Percentiles rank a stretch among this genome's conserved stretches.
Evolutionary conservation across 2,888 invertebrate genomes (phyloP).

Genomic region (Molorchus minor): DNA sequence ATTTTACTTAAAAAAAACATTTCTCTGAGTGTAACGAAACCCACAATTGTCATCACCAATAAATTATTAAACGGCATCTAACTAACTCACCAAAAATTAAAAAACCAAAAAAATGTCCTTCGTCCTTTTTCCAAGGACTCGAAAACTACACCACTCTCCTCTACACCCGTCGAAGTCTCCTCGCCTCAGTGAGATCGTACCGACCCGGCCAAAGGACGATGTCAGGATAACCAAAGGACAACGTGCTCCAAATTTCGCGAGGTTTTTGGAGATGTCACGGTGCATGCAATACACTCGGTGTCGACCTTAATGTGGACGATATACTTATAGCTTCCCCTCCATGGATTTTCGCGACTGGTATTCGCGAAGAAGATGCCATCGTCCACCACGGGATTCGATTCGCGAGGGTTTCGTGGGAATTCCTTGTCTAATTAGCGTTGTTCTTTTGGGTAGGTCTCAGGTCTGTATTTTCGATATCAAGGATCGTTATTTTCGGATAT

Average conservation of each 20-base stretch:
- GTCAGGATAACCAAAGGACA: neutral
- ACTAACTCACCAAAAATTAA: no score
- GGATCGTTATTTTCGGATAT: no score
- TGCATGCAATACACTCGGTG: slow-evolving; percentile 50
- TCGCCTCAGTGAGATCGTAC: neutral
- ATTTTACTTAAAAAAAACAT: no score
- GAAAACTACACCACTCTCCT: slow-evolving; percentile 22
- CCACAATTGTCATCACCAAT: no score
- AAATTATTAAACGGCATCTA: no score
- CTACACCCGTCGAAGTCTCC: slow-evolving; percentile 28
- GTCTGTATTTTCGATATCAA: no score
- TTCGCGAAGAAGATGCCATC: slow-evolving; percentile 42
- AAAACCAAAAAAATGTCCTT: no score
- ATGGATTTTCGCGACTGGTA: slow-evolving; percentile 37
- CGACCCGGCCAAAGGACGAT: neutral
- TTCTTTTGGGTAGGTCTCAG: no score
- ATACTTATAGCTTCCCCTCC: slow-evolving; percentile 58
- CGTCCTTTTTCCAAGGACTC: no score
- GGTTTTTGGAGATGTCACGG: slow-evolving; percentile 31
- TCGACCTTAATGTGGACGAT: slow-evolving; percentile 52
- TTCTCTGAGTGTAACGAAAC: no score
- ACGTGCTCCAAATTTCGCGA: slow-evolving; percentile 26
- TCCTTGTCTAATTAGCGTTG: no score
- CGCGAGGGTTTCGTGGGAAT: slow-evolving; percentile 8
- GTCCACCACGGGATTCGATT: slow-evolving; percentile 8